Evolutionary conservation across 2,888 invertebrate species (phyloP).

Genomic region (Synergus itoensis): DNA sequence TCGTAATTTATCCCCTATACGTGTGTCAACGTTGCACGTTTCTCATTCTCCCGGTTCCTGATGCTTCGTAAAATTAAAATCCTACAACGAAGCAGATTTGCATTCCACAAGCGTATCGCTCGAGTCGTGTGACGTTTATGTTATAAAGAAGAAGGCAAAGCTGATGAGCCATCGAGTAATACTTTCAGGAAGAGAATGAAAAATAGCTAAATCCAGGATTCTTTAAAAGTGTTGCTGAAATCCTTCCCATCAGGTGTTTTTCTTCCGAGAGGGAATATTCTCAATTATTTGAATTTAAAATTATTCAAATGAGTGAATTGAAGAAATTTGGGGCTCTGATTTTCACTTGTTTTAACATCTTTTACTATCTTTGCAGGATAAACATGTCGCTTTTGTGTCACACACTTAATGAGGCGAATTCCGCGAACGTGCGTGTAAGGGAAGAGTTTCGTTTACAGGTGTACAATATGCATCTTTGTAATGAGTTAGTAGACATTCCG

Average conservation of each 20-base stretch:
- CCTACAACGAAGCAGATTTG: background rate
- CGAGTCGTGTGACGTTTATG: background rate
- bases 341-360: background rate
- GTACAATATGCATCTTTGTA: slow-evolving; percentile 15
- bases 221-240: background rate
- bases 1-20: slow-evolving; percentile 2
- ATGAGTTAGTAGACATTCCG: slow-evolving; percentile 23
- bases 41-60: background rate
- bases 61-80: background rate
- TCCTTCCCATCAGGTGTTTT: background rate
- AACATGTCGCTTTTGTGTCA: background rate
- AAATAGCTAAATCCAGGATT: background rate
- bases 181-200: background rate
- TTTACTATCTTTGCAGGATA: background rate
- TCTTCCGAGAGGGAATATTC: background rate
- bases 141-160: background rate
- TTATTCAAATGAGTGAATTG: background rate
- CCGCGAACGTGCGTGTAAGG: background rate
- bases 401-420: slow-evolving; percentile 22
- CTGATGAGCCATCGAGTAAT: background rate
- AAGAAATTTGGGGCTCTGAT: background rate
- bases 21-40: slow-evolving; percentile 7
- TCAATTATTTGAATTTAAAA: background rate
- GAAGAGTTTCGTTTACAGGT: slow-evolving; percentile 16
- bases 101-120: background rate